phyloP scores from a whole-genome alignment of 2,113 vertebrate species.

The Microcebus murinus region DNA sequence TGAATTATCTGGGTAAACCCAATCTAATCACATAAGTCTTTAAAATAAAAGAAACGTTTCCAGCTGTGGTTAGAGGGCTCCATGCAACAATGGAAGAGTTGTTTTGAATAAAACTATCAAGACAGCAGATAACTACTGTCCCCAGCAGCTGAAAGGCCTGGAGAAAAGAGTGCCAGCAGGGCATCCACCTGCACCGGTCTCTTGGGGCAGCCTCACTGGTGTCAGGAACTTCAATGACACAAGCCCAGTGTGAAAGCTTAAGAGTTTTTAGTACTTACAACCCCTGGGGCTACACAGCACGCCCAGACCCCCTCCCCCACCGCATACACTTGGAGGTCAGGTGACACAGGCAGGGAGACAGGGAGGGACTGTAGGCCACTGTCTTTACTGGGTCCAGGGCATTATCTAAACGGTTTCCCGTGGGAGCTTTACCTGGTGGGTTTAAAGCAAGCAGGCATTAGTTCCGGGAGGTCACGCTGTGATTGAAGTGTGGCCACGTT shows the following conservation, averaged over 20 bases:
- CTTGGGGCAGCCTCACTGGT: neutral
- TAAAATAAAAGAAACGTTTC: neutral
- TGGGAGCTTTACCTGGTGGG: neutral
- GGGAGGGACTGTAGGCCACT: neutral
- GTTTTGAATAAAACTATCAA: neutral
- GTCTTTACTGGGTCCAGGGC: neutral
- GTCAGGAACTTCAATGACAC: neutral
- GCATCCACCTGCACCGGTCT: rapidly evolving
- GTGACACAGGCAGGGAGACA: neutral
- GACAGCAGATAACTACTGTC: neutral
- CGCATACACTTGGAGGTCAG: too few relatives aligned
- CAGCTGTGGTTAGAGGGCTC: neutral
- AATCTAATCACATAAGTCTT: neutral
- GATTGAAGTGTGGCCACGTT: neutral
- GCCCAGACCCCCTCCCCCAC: too few relatives aligned
- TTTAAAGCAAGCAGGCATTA: neutral
- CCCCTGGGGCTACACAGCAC: rapidly evolving
- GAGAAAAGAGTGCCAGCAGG: neutral
- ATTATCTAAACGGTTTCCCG: neutral
- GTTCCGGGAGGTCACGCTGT: neutral
- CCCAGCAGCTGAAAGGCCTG: too few relatives aligned
- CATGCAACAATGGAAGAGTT: neutral
- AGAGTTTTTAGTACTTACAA: too few relatives aligned
- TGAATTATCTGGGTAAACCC: neutral
- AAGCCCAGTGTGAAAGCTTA: too few relatives aligned